Conservation (phyloP, 2,888 invertebrate species). For the Protodeltote pygarga region DNA sequence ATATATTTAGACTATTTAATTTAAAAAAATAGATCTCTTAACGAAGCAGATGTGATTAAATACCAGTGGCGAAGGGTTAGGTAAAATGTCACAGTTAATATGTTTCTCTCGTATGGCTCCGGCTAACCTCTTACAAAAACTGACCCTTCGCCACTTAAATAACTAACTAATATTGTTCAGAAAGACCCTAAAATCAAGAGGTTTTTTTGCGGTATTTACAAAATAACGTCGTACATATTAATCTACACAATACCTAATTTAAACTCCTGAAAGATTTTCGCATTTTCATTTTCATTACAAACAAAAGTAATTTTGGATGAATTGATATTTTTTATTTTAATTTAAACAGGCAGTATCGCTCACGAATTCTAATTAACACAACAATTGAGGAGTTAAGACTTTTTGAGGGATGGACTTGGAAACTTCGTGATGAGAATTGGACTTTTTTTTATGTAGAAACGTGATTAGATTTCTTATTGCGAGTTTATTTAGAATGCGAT, state of each 20-base stretch:
- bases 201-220: too few species aligned
- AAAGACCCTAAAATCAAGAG: too few species aligned
- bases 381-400: slow-evolving; percentile 47
- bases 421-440: slow-evolving; percentile 48
- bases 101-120: too few species aligned
- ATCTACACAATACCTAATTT: slow-evolving; percentile 20
- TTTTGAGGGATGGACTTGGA: slow-evolving; percentile 44
- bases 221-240: too few species aligned
- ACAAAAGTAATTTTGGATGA: slow-evolving; percentile 36
- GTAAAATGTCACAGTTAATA: too few species aligned
- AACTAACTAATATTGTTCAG: too few species aligned
- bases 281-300: slow-evolving; percentile 24
- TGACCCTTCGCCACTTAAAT: too few species aligned
- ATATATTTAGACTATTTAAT: too few species aligned
- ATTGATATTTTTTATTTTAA: slow-evolving; percentile 36
- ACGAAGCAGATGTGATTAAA: too few species aligned
- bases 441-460: slow-evolving; percentile 41
- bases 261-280: slow-evolving; percentile 24
- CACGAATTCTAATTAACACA: slow-evolving; percentile 51
- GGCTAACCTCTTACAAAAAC: too few species aligned
- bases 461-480: slow-evolving; percentile 42
- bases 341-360: slow-evolving; percentile 38
- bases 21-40: too few species aligned
- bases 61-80: too few species aligned
- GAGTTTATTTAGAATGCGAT: slow-evolving; percentile 28